Conservation (phyloP, 2,113 vertebrate species). For the Ameiurus melas region DNA sequence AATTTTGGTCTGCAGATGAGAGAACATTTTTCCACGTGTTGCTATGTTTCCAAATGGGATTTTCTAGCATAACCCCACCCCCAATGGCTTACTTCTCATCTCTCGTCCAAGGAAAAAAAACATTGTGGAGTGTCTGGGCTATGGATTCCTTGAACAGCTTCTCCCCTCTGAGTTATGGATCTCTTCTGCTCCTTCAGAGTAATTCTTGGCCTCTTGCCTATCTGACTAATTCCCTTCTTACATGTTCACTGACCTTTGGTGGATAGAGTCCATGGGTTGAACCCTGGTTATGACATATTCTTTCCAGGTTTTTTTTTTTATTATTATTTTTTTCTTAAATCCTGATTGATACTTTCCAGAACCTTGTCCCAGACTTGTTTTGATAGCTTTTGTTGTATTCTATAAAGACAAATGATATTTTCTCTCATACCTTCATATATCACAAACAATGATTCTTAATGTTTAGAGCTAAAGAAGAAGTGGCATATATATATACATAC, state of each 20-base stretch:
- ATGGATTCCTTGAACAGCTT: neutral
- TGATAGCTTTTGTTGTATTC: neutral
- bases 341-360: neutral
- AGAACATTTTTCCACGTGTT: too few species aligned
- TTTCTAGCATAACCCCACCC: too few species aligned
- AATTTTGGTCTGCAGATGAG: too few species aligned
- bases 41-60: too few species aligned
- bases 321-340: neutral
- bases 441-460: too few species aligned
- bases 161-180: neutral
- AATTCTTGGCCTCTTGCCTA: neutral
- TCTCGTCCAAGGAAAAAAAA: neutral
- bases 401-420: neutral
- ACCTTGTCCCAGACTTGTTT: neutral
- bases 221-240: neutral
- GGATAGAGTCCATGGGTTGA: neutral
- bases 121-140: neutral
- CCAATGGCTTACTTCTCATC: neutral
- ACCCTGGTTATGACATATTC: neutral
- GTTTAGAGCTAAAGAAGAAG: too few species aligned
- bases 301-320: neutral
- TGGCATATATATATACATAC: too few species aligned
- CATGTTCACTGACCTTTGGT: neutral
- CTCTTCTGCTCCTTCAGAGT: neutral
- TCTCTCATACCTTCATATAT: too few species aligned